A percentile compares a stretch with the other conserved stretches of the same genome.
Conservation (phyloP, 1,140 invertebrate genomes). For the Drosophila auraria region DNA sequence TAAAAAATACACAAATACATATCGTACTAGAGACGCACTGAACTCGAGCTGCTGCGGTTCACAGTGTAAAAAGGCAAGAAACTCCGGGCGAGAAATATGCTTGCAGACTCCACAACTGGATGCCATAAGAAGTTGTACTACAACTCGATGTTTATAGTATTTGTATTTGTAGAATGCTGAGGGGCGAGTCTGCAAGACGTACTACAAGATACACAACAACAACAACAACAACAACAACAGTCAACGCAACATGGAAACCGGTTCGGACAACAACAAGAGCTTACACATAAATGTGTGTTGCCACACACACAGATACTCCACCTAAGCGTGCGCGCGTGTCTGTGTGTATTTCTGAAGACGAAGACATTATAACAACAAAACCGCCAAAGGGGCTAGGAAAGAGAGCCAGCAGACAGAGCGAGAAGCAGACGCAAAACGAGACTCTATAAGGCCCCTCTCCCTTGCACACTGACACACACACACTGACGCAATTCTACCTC, state of each 20-base stretch:
- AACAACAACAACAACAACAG: constrained; percentile 47
- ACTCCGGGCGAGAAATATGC: constrained; percentile 23
- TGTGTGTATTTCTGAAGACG: constrained; percentile 50
- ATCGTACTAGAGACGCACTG: constrained; percentile 14
- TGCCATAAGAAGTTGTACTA: constrained; percentile 77
- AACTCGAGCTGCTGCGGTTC: constrained; percentile 7
- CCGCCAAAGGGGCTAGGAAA: constrained; percentile 33
- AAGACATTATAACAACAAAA: constrained; percentile 54
- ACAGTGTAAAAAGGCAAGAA: constrained; percentile 17
- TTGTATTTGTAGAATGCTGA: constrained; percentile 78
- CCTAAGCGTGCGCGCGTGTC: constrained; percentile 17
- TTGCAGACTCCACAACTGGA: constrained; percentile 55
- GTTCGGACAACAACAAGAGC: constrained; percentile 61
- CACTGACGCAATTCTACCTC: constrained; percentile 19
- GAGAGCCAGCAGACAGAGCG: constrained; percentile 8
- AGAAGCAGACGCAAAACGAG: constrained; percentile 24
- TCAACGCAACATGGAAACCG: constrained; percentile 75
- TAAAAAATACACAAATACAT: not conserved
- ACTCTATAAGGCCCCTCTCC: constrained; percentile 29
- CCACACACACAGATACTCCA: constrained; percentile 42
- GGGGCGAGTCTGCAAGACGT: constrained; percentile 44
- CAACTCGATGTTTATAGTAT: constrained; percentile 76
- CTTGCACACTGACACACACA: constrained; percentile 5
- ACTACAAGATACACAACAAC: constrained; percentile 47
- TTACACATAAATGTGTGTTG: constrained; percentile 35